Evolutionary conservation across 2,113 vertebrate species (phyloP).

Genomic region (Clinocottus analis): DNA sequence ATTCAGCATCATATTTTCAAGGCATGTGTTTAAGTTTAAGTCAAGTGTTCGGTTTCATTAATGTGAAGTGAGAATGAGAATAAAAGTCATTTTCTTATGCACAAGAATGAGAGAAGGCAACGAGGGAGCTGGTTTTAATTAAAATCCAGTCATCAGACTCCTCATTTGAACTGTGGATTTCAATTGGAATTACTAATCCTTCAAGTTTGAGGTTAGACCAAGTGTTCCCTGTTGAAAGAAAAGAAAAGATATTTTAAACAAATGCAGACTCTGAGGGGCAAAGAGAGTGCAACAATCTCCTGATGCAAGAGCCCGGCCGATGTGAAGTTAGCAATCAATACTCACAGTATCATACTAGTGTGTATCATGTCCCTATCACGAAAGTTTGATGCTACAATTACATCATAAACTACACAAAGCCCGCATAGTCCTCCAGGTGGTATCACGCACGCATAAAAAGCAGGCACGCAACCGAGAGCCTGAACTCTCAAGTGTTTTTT

Average conservation of each 20-base stretch:
- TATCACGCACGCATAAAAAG: background rate
- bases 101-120: background rate
- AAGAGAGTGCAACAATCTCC: background rate
- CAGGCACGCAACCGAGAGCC: background rate
- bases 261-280: background rate
- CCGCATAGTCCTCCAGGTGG: background rate
- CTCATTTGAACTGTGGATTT: conserved; percentile 8
- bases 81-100: background rate
- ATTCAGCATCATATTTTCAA: conserved; percentile 4
- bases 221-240: background rate
- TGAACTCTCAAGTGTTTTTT: background rate
- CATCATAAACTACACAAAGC: background rate
- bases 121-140: background rate
- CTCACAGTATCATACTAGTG: background rate
- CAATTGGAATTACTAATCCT: conserved; percentile 11
- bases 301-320: background rate
- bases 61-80: background rate
- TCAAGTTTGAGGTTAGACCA: conserved; percentile 13
- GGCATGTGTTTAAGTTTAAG: background rate
- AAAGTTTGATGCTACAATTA: background rate
- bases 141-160: background rate
- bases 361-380: background rate
- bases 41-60: background rate
- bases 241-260: background rate
- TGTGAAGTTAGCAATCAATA: background rate